A percentile compares a stretch with the other conserved stretches of the same genome.
These are phyloP conservation scores for Serranus cabrilla DNA, from an alignment of 2,797 vertebrate species.

Conservation along the genomic window DNA sequence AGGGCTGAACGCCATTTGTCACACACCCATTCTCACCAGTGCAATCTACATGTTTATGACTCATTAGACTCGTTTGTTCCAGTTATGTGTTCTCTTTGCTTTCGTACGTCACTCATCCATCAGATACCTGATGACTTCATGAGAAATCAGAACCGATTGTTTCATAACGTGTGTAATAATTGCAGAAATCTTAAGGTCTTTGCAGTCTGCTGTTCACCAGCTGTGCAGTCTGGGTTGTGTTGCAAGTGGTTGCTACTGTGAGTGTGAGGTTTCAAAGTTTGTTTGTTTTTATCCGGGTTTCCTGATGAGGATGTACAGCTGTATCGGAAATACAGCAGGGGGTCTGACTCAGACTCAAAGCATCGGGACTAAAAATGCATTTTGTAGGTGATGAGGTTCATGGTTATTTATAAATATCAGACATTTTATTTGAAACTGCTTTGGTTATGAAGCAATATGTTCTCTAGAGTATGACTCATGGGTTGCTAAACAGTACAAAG, in stretches of 20 bases:
- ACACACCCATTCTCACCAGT: background rate
- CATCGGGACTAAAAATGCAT: background rate
- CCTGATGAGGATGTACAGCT: conserved; percentile 24
- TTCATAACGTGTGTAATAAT: background rate
- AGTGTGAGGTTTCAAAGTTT: conserved; percentile 11
- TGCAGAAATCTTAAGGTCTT: background rate
- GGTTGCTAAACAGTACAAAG: background rate
- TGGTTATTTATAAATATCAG: background rate
- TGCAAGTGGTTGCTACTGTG: too few relatives aligned
- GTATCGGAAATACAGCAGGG: background rate
- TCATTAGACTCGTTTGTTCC: conserved; percentile 6
- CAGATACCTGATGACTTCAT: background rate
- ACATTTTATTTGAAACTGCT: background rate
- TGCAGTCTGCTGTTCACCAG: conserved; percentile 1
- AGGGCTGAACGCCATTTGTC: conserved; percentile 17
- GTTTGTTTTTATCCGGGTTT: conserved; percentile 38
- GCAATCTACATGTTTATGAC: conserved; percentile 6
- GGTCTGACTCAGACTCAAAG: conserved; percentile 19
- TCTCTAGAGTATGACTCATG: background rate
- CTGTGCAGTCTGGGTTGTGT: background rate
- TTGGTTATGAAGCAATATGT: background rate
- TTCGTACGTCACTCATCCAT: background rate
- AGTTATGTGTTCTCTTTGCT: conserved; percentile 1
- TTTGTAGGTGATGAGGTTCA: background rate
- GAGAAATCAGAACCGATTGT: background rate